These are phyloP conservation scores for Halotydeus destructor DNA, from an alignment of 1,140 invertebrate species.

Conservation along the genomic window DNA sequence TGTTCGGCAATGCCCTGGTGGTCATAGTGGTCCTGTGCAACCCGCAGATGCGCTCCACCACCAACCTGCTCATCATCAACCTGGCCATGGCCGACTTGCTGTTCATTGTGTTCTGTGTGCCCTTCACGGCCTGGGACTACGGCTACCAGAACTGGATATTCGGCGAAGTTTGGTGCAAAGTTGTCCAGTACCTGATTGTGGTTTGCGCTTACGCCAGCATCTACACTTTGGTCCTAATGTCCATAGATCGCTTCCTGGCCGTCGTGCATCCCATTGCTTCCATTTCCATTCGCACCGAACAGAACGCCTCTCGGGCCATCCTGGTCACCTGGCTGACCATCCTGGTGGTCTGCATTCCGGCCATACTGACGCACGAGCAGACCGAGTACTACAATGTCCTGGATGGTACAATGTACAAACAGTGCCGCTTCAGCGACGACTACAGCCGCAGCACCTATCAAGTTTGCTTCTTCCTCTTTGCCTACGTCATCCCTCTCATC, in stretches of 20 bases:
- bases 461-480: constrained; percentile 49
- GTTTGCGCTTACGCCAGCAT: constrained; percentile 75
- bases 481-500: constrained; percentile 59
- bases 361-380: constrained; percentile 9
- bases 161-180: constrained; percentile 70
- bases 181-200: constrained; percentile 57
- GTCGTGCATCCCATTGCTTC: constrained; percentile 81
- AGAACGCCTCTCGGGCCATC: constrained; percentile 57
- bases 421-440: constrained; percentile 8
- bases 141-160: constrained; percentile 72
- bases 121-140: constrained; percentile 74
- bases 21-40: constrained; percentile 45
- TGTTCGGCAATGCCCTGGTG: constrained; percentile 68
- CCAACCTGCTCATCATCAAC: constrained; percentile 75
- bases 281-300: constrained; percentile 64
- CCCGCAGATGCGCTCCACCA: constrained; percentile 74
- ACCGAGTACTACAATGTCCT: background rate
- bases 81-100: constrained; percentile 69
- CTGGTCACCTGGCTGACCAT: constrained; percentile 58
- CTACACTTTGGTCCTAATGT: constrained; percentile 60
- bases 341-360: constrained; percentile 26
- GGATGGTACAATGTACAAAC: constrained; percentile 9
- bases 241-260: constrained; percentile 75
- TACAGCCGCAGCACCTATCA: constrained; percentile 21
- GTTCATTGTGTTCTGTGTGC: constrained; percentile 87